Percentiles rank a stretch among this genome's conserved stretches.
Conservation (phyloP, 2,797 vertebrate genomes). For the Knipowitschia caucasica region DNA sequence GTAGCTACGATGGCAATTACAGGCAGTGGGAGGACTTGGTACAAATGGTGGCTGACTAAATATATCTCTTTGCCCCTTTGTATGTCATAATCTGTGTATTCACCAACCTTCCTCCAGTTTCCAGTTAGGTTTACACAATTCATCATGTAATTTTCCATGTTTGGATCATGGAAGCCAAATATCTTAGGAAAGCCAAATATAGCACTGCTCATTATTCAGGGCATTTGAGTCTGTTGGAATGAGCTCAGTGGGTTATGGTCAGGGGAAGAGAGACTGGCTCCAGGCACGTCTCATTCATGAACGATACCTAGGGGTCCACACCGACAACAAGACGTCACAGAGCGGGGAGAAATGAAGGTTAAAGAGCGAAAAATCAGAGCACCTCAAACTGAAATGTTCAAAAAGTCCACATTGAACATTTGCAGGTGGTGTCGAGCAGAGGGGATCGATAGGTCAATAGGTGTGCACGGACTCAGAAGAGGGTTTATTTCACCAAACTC, state of each 20-base stretch:
- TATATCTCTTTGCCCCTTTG: too few relatives aligned
- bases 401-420: not conserved
- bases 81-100: too few relatives aligned
- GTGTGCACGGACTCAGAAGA: not conserved
- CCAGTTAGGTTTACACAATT: too few relatives aligned
- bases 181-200: not conserved
- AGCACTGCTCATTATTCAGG: not conserved
- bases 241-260: slow-evolving; percentile 43
- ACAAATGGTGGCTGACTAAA: too few relatives aligned
- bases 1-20: too few relatives aligned
- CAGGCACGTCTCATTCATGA: slow-evolving; percentile 18
- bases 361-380: not conserved
- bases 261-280: slow-evolving; percentile 27
- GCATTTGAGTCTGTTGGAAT: slow-evolving; percentile 20
- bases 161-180: not conserved
- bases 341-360: not conserved
- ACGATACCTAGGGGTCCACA: not conserved
- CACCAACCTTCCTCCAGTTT: too few relatives aligned
- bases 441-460: not conserved
- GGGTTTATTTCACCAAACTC: not conserved
- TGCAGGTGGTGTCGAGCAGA: not conserved
- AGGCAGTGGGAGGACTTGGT: too few relatives aligned
- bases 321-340: not conserved
- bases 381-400: not conserved
- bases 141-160: not conserved